Evolutionary conservation across 2,888 invertebrate genomes (phyloP).

Genomic region (Orchesella flavescens): DNA sequence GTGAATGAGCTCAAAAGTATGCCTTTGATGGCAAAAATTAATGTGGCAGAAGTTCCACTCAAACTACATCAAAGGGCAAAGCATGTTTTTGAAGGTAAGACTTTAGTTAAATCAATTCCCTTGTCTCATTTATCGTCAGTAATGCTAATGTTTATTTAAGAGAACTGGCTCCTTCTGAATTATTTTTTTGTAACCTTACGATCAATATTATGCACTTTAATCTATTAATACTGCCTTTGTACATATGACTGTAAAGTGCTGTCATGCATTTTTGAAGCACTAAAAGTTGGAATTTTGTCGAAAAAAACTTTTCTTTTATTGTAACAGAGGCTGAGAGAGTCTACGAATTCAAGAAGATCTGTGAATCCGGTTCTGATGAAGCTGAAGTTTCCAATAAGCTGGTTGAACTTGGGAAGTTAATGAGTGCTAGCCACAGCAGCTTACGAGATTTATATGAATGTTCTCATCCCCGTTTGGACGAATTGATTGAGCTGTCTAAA

Average conservation of each 20-base stretch:
- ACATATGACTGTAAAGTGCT: too few relatives aligned
- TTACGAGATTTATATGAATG: constrained; percentile 91
- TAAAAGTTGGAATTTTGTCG: too few relatives aligned
- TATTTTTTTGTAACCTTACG: too few relatives aligned
- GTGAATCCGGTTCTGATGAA: constrained; percentile 73
- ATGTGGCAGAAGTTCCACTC: constrained; percentile 75
- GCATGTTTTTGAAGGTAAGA: constrained; percentile 87
- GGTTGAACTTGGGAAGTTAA: constrained; percentile 83
- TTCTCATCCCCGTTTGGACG: constrained; percentile 90
- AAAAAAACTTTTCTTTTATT: neutral
- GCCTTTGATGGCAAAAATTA: constrained; percentile 65
- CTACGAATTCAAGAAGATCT: constrained; percentile 81
- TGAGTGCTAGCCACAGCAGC: constrained; percentile 92
- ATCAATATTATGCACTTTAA: too few relatives aligned
- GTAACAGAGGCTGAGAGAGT: constrained; percentile 88
- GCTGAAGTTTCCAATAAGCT: constrained; percentile 74
- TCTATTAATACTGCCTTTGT: too few relatives aligned
- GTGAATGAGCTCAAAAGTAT: constrained; percentile 53
- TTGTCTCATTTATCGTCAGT: too few relatives aligned
- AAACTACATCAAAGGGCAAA: constrained; percentile 89
- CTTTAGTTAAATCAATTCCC: neutral
- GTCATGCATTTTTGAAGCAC: too few relatives aligned
- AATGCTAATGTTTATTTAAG: too few relatives aligned
- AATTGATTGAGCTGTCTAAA: constrained; percentile 83
- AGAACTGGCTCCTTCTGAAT: too few relatives aligned